Evolutionary conservation across 1,140 invertebrate genomes (phyloP).

Genomic region (Drosophila rhopaloa): DNA sequence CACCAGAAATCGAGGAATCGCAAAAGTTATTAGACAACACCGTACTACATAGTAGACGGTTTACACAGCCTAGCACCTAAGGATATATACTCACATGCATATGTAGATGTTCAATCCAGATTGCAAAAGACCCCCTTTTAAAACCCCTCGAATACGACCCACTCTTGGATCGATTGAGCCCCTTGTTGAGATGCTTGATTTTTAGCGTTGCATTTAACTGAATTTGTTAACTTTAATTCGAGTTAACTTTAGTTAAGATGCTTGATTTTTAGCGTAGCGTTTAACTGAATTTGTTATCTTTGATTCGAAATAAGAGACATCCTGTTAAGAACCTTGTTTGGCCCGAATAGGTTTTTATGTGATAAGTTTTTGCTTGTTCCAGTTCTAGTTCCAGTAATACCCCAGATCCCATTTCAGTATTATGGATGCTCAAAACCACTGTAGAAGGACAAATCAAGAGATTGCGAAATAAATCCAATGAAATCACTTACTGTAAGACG

Average conservation of each 20-base stretch:
- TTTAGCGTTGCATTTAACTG: slow-evolving; percentile 18
- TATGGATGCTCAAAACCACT: slow-evolving; percentile 44
- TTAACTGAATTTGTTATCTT: slow-evolving; percentile 32
- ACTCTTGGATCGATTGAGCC: background rate
- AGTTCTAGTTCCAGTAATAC: slow-evolving; percentile 10
- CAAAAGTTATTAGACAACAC: slow-evolving; percentile 52
- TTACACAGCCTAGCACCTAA: slow-evolving; percentile 29
- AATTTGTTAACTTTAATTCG: slow-evolving; percentile 26
- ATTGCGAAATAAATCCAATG: slow-evolving; percentile 12
- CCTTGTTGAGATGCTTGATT: slow-evolving; percentile 23
- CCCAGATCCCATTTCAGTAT: slow-evolving; percentile 38
- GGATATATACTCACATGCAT: slow-evolving; percentile 36
- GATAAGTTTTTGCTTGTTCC: slow-evolving; percentile 44
- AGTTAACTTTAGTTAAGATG: slow-evolving; percentile 7
- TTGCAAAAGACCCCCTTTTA: background rate
- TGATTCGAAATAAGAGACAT: background rate
- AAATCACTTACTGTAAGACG: slow-evolving; percentile 49
- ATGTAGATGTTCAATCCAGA: slow-evolving; percentile 22
- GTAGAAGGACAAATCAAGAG: slow-evolving; percentile 62
- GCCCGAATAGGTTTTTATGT: slow-evolving; percentile 37
- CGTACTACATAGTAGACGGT: slow-evolving; percentile 57
- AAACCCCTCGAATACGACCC: background rate
- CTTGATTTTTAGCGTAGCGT: slow-evolving; percentile 18
- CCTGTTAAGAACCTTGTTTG: slow-evolving; percentile 55
- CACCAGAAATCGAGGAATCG: slow-evolving; percentile 59